phyloP scores from a whole-genome alignment of 2,113 vertebrate genomes.

The Sylvia atricapilla region DNA sequence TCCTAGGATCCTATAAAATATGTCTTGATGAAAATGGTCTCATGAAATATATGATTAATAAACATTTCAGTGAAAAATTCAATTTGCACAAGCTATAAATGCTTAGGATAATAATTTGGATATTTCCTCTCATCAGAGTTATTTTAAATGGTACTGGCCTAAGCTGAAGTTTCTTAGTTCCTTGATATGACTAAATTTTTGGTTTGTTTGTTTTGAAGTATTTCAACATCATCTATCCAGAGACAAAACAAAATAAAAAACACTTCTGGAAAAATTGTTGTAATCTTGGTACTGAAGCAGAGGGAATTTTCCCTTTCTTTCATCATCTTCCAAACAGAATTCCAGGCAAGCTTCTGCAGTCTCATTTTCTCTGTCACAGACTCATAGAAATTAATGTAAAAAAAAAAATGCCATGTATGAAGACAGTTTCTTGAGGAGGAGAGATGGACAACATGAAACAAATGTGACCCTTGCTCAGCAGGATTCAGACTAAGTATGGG shows the following conservation, averaged over 20 bases:
- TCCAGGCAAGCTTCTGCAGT: not conserved
- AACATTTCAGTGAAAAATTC: not conserved
- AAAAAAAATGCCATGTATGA: not conserved
- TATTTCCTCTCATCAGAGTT: not conserved
- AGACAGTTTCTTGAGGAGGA: not conserved
- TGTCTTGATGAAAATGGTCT: not conserved
- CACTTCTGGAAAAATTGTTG: not conserved
- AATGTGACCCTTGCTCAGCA: not conserved
- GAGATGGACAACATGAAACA: not conserved
- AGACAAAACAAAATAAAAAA: not conserved
- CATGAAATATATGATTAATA: not conserved
- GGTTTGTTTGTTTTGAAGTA: not conserved
- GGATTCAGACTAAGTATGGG: not conserved
- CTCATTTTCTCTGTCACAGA: not conserved
- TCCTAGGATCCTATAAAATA: not conserved
- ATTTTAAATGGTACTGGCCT: not conserved
- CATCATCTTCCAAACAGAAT: conserved; percentile 14
- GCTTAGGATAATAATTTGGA: not conserved
- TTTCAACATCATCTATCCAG: not conserved
- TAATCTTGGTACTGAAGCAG: not conserved
- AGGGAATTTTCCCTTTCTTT: conserved; percentile 1
- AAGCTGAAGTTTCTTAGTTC: not conserved
- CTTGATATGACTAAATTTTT: not conserved
- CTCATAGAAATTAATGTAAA: not conserved
- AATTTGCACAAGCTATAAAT: not conserved